Percentiles rank a stretch among this genome's conserved stretches.
These are phyloP conservation scores for Gastrophysa polygoni DNA, from an alignment of 2,888 invertebrate genomes.

Conservation along the genomic window DNA sequence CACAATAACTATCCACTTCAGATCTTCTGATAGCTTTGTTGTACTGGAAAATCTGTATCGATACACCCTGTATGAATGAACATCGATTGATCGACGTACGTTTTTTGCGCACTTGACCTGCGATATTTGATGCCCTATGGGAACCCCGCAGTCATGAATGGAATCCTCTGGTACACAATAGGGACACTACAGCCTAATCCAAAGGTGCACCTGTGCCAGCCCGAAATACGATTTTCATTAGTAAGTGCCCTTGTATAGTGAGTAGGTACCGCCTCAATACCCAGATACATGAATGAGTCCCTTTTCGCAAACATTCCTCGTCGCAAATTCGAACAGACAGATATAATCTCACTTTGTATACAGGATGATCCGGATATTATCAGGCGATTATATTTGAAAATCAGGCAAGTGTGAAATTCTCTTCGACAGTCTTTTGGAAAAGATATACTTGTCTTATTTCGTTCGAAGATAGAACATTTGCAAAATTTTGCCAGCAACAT, in stretches of 20 bases:
- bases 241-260: background rate
- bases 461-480: no score
- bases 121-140: slow-evolving; percentile 15
- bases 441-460: no score
- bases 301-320: slow-evolving; percentile 13
- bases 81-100: slow-evolving; percentile 8
- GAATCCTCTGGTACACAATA: background rate
- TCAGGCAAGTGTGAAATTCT: no score
- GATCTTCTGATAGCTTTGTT: no score
- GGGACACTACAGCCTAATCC: slow-evolving; percentile 10
- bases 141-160: slow-evolving; percentile 11
- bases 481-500: no score
- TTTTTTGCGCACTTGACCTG: slow-evolving; percentile 15
- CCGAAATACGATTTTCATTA: slow-evolving; percentile 15
- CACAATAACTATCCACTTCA: no score
- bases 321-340: slow-evolving; percentile 15
- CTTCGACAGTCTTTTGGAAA: no score
- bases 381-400: background rate
- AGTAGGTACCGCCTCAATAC: slow-evolving; percentile 4
- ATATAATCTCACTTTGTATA: slow-evolving; percentile 4
- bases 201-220: slow-evolving; percentile 7
- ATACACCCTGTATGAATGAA: no score
- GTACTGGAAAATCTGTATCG: no score
- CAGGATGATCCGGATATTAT: background rate
- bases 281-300: slow-evolving; percentile 13